Evolutionary conservation across 2,113 vertebrate species (phyloP).

Genomic region (Scortum barcoo): DNA sequence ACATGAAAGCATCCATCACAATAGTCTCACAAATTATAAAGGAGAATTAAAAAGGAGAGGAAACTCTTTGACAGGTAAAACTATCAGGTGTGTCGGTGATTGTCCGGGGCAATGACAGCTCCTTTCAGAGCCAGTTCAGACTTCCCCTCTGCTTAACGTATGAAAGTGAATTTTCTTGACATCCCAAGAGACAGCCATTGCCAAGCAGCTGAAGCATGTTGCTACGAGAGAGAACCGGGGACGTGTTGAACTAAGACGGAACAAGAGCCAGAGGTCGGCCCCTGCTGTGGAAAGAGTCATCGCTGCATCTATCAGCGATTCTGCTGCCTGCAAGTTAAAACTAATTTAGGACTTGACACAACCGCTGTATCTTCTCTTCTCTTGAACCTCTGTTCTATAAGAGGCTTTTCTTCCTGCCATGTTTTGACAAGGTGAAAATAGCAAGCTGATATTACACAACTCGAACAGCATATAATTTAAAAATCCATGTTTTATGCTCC

Average conservation of each 20-base stretch:
- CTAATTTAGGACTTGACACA: slow-evolving; percentile 55
- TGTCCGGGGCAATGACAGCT: slow-evolving; percentile 61
- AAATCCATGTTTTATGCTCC: slow-evolving; percentile 4
- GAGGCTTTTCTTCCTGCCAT: slow-evolving; percentile 18
- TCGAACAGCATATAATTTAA: slow-evolving; percentile 37
- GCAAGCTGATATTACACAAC: slow-evolving; percentile 22
- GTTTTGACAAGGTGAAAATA: slow-evolving; percentile 56
- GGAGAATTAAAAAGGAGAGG: slow-evolving; percentile 53
- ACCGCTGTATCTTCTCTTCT: neutral
- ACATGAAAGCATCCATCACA: slow-evolving; percentile 42
- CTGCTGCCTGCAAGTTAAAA: slow-evolving; percentile 17
- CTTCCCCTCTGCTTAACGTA: slow-evolving; percentile 50
- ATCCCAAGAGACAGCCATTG: slow-evolving; percentile 54
- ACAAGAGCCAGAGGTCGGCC: slow-evolving; percentile 40
- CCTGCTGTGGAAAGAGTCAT: slow-evolving; percentile 57
- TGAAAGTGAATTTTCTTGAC: slow-evolving; percentile 67
- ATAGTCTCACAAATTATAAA: slow-evolving; percentile 13
- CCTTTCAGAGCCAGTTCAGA: slow-evolving; percentile 54
- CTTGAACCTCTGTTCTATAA: slow-evolving; percentile 1
- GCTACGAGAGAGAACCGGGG: slow-evolving; percentile 45
- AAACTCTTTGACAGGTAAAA: slow-evolving; percentile 64
- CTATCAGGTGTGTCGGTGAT: slow-evolving; percentile 49
- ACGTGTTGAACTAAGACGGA: slow-evolving; percentile 37
- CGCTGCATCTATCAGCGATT: slow-evolving; percentile 52
- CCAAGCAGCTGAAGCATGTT: slow-evolving; percentile 55